Evolutionary conservation across 2,888 invertebrate species (phyloP), one percentile per base, ranked within the genome.

Genomic region (Trachelus iudaicus): DNA sequence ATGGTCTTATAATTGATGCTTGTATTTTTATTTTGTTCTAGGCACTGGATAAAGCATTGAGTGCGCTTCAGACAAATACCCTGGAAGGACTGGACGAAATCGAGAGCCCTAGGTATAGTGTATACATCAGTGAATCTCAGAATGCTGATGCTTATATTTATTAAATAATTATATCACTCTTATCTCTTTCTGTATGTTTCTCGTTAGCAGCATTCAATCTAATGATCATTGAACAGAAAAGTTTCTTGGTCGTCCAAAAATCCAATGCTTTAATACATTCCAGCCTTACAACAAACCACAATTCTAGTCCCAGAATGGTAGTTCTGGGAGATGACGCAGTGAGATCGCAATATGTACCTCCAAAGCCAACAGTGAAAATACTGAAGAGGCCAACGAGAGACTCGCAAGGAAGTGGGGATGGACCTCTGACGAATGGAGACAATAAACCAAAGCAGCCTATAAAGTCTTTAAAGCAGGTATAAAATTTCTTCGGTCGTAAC

Each of bases 281-380:
- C 75, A 83, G 69, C 56, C 74, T 81, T 73, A 82, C 81, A 78
- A 73, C 75, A 2, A 83, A 88, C 76, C 79, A 81, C 77, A 87
- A 84, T 76, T 85, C 86, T 37, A 87, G 86, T 76, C 88, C 94
- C 89, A 95, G 93, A 92, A 94, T 95, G 93, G 94, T 96, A 92
- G 93, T 96, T 90, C 93, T 96, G 91, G 95, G 96, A 88, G 95
- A 96, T 80, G 96, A 96, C 92, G 96, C 95, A 86, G 94, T 95
- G 92, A 94, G 96, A 92, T 95, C 96, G 87, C 96, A 96, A 89
- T 96, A 96, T 87, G 94, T 95, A 87, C 95, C 95, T 90, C 95
- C 95, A 84, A 95, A 95, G 92, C 96, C 96, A 76, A 95, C 96
- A 81, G 97, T 97, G 68, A 97, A 96, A 92, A 97, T 97, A 87